Base-by-base conservation (phyloP, 30 jellyfish, hydroid and myxozoan genomes). In the Hydractinia symbiolongicarpus region DNA sequence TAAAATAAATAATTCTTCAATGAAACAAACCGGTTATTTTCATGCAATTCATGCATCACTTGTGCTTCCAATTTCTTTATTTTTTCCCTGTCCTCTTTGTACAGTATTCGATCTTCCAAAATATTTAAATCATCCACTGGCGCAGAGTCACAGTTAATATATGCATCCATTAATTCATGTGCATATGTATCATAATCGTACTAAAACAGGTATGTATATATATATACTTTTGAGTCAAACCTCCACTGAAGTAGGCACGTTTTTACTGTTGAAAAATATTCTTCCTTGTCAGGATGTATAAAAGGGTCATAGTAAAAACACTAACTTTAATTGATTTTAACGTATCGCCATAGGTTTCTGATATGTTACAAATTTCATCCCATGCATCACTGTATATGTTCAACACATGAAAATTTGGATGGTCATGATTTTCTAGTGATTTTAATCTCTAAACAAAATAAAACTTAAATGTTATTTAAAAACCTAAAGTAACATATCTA, bases 381-480 rank as follows among this genome's bases (percentile, higher is more conserved):
- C 96, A 87, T 55, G 88, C 83, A 71, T 87, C 96, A 69, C 91
- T 82, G 84, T 81, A 82, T 30, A 86, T 91, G 67, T 87, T 81
- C 61, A 87, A 69, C n/a, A 73, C 78, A 55, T 81, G 82, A 79
- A 87, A 87, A 67, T 88, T 87, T 50, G 96, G 96, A 13, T 17
- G 49, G 13, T 74, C 67, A 40, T 87, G 88, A 17, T 84, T 81
- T 66, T 87, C 88, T 14, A 87, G 81, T 6, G 16, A 54, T 52
- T 57, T 9, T 55, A 87, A 77, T 57, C 55, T 79, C 95, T 86
- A 53, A 54, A 82, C 55, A 11, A 62, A 62, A 5, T 30, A 40
- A 6, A 19, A 30, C 44, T 6, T 50, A 20, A 4, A 68, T 13
- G 4, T 50, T 30, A 54, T 75, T 75, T 8, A 4, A 5, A 73